Evolutionary conservation across 2,113 vertebrate species (phyloP).

Genomic region (Lepisosteus oculatus): DNA sequence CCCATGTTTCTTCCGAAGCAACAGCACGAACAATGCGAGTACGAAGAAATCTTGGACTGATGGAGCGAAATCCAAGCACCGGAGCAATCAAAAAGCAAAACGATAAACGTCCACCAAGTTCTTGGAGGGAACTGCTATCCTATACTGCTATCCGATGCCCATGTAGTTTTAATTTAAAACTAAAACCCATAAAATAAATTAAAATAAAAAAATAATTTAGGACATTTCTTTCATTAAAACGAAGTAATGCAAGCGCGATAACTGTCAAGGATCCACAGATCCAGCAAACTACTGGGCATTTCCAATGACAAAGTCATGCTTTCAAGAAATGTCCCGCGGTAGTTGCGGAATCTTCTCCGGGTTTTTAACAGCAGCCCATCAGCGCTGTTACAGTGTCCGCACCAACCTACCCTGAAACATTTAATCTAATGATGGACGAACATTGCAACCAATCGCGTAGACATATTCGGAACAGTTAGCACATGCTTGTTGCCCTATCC

Average conservation of each 20-base stretch:
- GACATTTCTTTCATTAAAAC: constrained; percentile 7
- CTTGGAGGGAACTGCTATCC: not conserved
- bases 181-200: not conserved
- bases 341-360: constrained; percentile 43
- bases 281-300: constrained; percentile 42
- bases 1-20: constrained; percentile 71
- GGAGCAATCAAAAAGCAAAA: constrained; percentile 15
- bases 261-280: constrained; percentile 32
- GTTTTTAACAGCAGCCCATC: constrained; percentile 47
- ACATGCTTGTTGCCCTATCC: not conserved
- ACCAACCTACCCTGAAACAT: constrained; percentile 48
- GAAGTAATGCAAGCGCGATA: constrained; percentile 13
- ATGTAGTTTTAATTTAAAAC: constrained; percentile 1
- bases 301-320: constrained; percentile 45
- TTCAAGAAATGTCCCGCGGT: constrained; percentile 24
- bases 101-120: not conserved
- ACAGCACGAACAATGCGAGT: constrained; percentile 10
- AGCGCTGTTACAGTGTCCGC: constrained; percentile 29
- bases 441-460: constrained; percentile 43
- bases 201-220: not conserved
- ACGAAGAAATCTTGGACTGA: constrained; percentile 21
- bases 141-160: not conserved
- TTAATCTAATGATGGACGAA: constrained; percentile 43
- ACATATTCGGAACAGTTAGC: not conserved
- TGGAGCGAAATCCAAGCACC: constrained; percentile 41